A percentile compares a stretch with the other conserved stretches of the same genome.
phyloP scores from a whole-genome alignment of 2,888 invertebrate genomes.

The Cryptocheilus praepositus region DNA sequence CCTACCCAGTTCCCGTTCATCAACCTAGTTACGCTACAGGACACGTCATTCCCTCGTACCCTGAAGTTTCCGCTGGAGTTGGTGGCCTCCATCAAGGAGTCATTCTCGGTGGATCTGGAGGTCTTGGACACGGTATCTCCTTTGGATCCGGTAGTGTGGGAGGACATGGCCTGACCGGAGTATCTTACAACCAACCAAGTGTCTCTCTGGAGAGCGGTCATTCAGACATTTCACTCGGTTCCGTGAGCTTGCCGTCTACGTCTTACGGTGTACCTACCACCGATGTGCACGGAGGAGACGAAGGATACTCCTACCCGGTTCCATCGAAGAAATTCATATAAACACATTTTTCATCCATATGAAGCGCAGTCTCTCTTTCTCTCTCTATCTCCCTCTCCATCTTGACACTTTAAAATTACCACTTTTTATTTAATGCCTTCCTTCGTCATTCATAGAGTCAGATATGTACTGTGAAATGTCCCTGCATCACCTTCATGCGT shows the following conservation, averaged over 20 bases:
- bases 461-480: too few species aligned
- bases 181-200: background rate
- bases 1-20: constrained; percentile 12
- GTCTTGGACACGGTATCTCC: constrained; percentile 9
- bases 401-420: too few species aligned
- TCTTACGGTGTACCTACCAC: constrained; percentile 16
- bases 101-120: constrained; percentile 1
- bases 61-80: background rate
- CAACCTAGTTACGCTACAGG: background rate
- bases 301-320: constrained; percentile 51
- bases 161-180: background rate
- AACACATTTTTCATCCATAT: constrained; percentile 2
- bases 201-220: background rate
- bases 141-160: constrained; percentile 7
- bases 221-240: background rate
- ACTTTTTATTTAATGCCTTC: too few species aligned
- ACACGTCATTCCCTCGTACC: background rate
- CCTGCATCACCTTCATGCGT: too few species aligned
- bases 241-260: constrained; percentile 15
- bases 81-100: constrained; percentile 1
- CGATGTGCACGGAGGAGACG: constrained; percentile 8
- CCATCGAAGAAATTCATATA: constrained; percentile 43
- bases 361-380: too few species aligned
- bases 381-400: too few species aligned
- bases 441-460: too few species aligned